Evolutionary conservation across 2,888 invertebrate species (phyloP).

Genomic region (Bruchidius siliquastri): DNA sequence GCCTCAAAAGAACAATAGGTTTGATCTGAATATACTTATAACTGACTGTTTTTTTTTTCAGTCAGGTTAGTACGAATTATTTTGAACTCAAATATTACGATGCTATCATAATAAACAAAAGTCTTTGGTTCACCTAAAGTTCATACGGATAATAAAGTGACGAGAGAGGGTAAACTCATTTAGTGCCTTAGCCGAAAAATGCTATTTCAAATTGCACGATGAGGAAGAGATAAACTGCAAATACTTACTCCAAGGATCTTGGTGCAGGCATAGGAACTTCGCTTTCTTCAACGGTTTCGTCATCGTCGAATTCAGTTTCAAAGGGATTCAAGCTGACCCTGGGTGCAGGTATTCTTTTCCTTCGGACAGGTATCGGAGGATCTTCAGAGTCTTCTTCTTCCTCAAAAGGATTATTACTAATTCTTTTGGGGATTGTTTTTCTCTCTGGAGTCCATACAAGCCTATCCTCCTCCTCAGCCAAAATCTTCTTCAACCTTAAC

Average conservation of each 20-base stretch:
- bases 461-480: constrained; percentile 38
- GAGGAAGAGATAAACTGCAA: background rate
- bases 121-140: no score
- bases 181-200: no score
- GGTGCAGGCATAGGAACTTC: constrained; percentile 49
- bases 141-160: no score
- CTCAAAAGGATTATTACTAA: constrained; percentile 31
- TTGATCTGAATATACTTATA: no score
- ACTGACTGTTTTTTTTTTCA: no score
- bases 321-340: constrained; percentile 63
- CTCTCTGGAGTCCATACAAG: constrained; percentile 21
- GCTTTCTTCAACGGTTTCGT: constrained; percentile 48
- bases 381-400: constrained; percentile 20
- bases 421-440: constrained; percentile 21
- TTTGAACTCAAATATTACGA: no score
- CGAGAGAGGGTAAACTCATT: no score
- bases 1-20: no score
- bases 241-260: constrained; percentile 44
- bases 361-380: constrained; percentile 12
- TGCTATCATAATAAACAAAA: no score
- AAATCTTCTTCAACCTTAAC: background rate
- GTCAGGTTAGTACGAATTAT: no score
- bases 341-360: constrained; percentile 8
- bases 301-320: constrained; percentile 55
- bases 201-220: no score